Evolutionary conservation across 1,140 invertebrate genomes (phyloP).

Genomic region (Theocolax elegans): DNA sequence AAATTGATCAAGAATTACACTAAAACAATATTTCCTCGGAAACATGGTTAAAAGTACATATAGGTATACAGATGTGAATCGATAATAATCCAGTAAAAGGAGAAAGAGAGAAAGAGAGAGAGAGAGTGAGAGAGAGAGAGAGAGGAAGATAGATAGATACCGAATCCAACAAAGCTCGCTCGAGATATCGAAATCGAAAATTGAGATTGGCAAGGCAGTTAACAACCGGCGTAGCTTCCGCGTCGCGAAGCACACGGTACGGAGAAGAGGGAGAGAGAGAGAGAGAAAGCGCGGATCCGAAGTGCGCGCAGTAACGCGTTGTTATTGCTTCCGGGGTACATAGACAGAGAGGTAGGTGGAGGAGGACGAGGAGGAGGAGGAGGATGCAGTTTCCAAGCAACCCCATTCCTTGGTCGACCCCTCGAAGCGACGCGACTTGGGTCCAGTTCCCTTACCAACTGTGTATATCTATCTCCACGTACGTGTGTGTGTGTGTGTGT

Average conservation of each 20-base stretch:
- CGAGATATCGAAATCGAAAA: slow-evolving; percentile 29
- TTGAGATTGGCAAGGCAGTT: slow-evolving; percentile 35
- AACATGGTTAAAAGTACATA: no score
- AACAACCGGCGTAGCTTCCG: slow-evolving; percentile 30
- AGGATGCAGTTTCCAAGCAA: slow-evolving; percentile 21
- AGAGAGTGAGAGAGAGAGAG: not conserved
- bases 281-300: not conserved
- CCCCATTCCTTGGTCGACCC: slow-evolving; percentile 10
- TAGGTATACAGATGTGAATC: no score
- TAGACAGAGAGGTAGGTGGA: not conserved
- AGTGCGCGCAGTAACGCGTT: slow-evolving; percentile 31
- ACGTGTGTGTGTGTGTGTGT: no score
- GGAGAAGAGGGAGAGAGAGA: not conserved
- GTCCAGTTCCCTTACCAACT: not conserved
- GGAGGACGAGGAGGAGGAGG: not conserved
- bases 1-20: no score
- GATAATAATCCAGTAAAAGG: not conserved
- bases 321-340: slow-evolving; percentile 26
- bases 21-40: no score
- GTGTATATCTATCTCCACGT: no score
- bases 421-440: not conserved
- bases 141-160: not conserved
- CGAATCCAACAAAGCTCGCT: not conserved
- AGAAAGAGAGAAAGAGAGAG: not conserved
- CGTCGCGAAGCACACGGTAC: not conserved